phyloP scores from a whole-genome alignment of 2,888 invertebrate genomes.

The Byasa hedistus region DNA sequence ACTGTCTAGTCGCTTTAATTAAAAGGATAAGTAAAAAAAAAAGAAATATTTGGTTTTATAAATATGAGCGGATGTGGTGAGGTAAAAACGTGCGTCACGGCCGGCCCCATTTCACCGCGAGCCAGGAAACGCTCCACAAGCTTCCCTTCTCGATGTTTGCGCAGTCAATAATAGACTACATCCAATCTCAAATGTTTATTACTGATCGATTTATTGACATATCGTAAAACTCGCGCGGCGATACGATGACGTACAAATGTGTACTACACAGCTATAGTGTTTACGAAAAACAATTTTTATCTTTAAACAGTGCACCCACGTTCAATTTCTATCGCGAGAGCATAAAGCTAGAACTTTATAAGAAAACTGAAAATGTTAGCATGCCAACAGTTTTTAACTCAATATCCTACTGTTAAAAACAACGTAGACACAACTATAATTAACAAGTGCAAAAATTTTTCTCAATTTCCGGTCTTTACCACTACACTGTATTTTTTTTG shows the following conservation, averaged over 20 bases:
- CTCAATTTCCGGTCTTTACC: too few relatives aligned
- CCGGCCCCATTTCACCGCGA: slow-evolving; percentile 70
- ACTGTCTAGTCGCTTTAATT: slow-evolving; percentile 36
- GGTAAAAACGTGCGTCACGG: slow-evolving; percentile 66
- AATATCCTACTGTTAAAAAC: too few relatives aligned
- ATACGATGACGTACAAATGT: slow-evolving; percentile 42
- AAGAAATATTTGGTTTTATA: slow-evolving; percentile 40
- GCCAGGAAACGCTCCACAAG: slow-evolving; percentile 73
- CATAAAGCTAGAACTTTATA: background rate
- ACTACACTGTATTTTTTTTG: too few relatives aligned
- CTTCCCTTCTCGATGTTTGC: slow-evolving; percentile 72
- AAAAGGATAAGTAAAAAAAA: slow-evolving; percentile 48
- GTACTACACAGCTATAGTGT: slow-evolving; percentile 12
- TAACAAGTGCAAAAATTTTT: too few relatives aligned
- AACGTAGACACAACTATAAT: too few relatives aligned
- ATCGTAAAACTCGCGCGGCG: slow-evolving; percentile 51
- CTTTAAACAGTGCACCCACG: slow-evolving; percentile 7
- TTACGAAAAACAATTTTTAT: slow-evolving; percentile 18
- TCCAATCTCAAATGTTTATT: slow-evolving; percentile 48
- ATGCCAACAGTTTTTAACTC: background rate
- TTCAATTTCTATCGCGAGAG: background rate
- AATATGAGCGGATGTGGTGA: slow-evolving; percentile 66
- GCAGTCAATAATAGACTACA: slow-evolving; percentile 73
- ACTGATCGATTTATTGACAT: slow-evolving; percentile 50
- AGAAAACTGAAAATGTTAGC: background rate